phyloP scores from a whole-genome alignment of 2,113 vertebrate species.

The Raja brachyura region DNA sequence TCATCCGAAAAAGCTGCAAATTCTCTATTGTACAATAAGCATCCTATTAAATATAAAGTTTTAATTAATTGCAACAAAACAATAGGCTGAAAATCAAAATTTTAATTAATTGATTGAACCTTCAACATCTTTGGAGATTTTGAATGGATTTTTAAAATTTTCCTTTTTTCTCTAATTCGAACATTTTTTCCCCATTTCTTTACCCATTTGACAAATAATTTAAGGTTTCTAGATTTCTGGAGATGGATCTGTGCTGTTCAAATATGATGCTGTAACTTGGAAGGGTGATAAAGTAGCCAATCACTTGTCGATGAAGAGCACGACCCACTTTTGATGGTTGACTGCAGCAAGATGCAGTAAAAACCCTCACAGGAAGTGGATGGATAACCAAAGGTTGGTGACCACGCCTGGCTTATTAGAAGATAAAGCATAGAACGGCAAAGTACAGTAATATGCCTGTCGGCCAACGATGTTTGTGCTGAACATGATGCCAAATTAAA shows the following conservation, averaged over 20 bases:
- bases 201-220: not conserved
- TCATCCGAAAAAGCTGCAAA: no score
- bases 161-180: not conserved
- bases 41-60: not conserved
- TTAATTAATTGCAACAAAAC: not conserved
- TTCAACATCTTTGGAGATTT: no score
- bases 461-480: no score
- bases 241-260: not conserved
- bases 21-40: not conserved
- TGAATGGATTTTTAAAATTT: no score
- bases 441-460: no score
- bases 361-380: no score
- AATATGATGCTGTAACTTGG: not conserved
- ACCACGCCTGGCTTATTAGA: no score
- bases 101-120: no score
- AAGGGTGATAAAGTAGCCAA: not conserved
- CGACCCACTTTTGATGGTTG: not conserved
- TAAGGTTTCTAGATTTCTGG: not conserved
- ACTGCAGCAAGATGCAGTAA: not conserved
- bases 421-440: no score
- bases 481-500: no score
- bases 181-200: not conserved
- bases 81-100: no score
- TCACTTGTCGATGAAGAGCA: not conserved
- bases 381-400: no score